Evolutionary conservation across 2,888 invertebrate genomes (phyloP).

Genomic region (Troides aeacus): DNA sequence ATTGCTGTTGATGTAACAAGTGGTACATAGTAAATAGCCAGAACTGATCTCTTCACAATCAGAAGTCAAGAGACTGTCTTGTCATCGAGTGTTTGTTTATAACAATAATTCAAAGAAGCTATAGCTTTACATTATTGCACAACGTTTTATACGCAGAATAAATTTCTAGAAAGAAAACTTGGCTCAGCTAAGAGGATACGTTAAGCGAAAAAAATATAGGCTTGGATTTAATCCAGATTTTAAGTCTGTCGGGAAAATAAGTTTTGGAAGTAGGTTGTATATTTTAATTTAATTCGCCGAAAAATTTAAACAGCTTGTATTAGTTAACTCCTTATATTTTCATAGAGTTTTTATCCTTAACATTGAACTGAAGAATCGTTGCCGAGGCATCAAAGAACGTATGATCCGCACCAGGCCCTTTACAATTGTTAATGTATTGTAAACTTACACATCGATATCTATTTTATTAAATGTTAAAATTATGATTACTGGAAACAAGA

Average conservation of each 20-base stretch:
- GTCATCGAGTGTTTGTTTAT: background rate
- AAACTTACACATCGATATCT: too few species aligned
- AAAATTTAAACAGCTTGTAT: too few species aligned
- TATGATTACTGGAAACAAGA: too few species aligned
- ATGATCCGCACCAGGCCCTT: too few species aligned
- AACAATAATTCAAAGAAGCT: slow-evolving; percentile 8
- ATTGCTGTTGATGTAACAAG: too few species aligned
- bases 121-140: slow-evolving; percentile 15
- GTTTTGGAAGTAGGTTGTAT: slow-evolving; percentile 2
- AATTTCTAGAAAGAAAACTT: slow-evolving; percentile 29
- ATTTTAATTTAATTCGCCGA: background rate
- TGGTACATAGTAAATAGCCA: background rate
- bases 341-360: too few species aligned
- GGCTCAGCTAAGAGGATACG: slow-evolving; percentile 21
- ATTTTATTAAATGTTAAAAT: too few species aligned
- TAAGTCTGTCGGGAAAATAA: slow-evolving; percentile 17
- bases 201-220: slow-evolving; percentile 15
- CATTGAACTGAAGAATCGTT: too few species aligned
- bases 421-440: too few species aligned
- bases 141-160: slow-evolving; percentile 23
- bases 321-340: too few species aligned
- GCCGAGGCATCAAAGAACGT: too few species aligned
- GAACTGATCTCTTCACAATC: slow-evolving; percentile 6
- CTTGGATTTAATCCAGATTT: slow-evolving; percentile 26
- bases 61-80: too few species aligned